phyloP scores from a whole-genome alignment of 1,140 invertebrate species.

The Calephelis nemesis region DNA sequence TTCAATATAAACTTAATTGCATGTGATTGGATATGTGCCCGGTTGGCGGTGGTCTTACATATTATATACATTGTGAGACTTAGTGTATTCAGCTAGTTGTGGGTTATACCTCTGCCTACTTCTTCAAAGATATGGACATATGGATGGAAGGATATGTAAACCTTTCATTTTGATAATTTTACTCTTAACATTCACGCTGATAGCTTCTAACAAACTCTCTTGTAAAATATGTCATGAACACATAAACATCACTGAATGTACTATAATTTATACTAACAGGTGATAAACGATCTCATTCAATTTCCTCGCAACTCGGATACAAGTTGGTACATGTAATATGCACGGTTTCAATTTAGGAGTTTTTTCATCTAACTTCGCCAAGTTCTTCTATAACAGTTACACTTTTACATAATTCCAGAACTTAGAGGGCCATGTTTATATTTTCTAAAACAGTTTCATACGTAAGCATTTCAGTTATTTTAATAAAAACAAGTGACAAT shows the following conservation, averaged over 20 bases:
- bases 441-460: background rate
- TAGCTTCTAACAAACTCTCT: too few relatives aligned
- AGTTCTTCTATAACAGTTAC: constrained; percentile 20
- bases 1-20: too few relatives aligned
- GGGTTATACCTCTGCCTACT: too few relatives aligned
- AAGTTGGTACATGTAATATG: constrained; percentile 18
- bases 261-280: background rate
- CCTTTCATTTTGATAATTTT: too few relatives aligned
- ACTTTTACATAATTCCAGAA: constrained; percentile 12
- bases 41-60: too few relatives aligned
- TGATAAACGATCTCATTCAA: constrained; percentile 19
- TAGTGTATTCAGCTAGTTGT: too few relatives aligned
- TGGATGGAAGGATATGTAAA: too few relatives aligned
- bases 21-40: too few relatives aligned
- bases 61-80: too few relatives aligned
- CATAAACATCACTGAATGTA: background rate
- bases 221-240: background rate
- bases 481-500: too few relatives aligned
- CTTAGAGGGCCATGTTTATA: constrained; percentile 6
- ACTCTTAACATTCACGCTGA: too few relatives aligned
- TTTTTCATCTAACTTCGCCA: constrained; percentile 24
- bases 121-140: too few relatives aligned
- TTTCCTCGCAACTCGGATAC: constrained; percentile 9
- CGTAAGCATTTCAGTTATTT: background rate
- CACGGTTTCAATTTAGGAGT: constrained; percentile 14